Base-by-base conservation (phyloP, 2,888 invertebrate genomes). In the Ceraclea dissimilis region DNA sequence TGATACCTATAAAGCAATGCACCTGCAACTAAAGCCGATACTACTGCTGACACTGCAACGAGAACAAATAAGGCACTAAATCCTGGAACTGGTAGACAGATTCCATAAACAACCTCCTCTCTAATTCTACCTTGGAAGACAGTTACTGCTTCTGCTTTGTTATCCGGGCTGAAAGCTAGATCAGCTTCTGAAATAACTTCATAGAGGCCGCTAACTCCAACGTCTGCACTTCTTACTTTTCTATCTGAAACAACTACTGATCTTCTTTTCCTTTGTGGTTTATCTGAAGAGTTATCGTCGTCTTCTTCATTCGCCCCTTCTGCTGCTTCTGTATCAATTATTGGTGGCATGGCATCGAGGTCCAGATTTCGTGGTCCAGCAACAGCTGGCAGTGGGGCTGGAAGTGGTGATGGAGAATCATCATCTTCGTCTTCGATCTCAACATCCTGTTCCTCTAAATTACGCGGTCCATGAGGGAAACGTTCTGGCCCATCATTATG, bases 111-210 rank as follows among this genome's bases (percentile, higher is more conserved):
- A 1, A 90, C 90, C 73, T 93, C 93, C 69, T 93, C 92, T 49
- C 87, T 80, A 67, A 91, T 92, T 67, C 89, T 81, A 52, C 92
- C 91, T 71, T 91, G 90, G 71, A 91, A 91, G 0, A 92, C 90
- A 2, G 91, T 90, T 1, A 91, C 90, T 0, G 90, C 85, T 70
- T 91, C 91, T 49, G 84, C 82, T 64, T 84, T 81, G 51, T 82
- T 79, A 65, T 91, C 88, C 0, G 93, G 91, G 64, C 90, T 90
- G 70, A 94, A 94, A 34, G 90, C 92, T 43, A 94, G 74, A 70
- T 94, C 94, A 1, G 92, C 91, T 71, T 93, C 91, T 2, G 93
- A 93, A 56, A 94, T 91, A 49, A 94, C 91, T 63, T 93, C 91
- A 71, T 93, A 93, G 19, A 92, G 80, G 0, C 92, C 90, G 62